Percentiles rank a stretch among this genome's conserved stretches.
These are phyloP conservation scores for Tupaia chinensis DNA, from an alignment of 2,113 vertebrate genomes.

Conservation along the genomic window DNA sequence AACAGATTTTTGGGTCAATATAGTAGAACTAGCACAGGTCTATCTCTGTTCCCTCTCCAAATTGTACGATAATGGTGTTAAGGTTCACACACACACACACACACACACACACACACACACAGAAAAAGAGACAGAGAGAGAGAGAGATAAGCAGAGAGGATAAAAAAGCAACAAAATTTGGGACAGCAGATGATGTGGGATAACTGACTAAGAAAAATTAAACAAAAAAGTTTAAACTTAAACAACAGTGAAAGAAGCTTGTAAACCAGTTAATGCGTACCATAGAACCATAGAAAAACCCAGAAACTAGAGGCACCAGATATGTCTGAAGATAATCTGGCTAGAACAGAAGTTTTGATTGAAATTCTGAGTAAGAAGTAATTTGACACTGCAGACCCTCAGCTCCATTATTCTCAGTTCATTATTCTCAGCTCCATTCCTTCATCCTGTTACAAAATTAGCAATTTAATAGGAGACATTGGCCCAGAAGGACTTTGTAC, in stretches of 20 bases:
- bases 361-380: background rate
- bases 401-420: background rate
- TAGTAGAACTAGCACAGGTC: background rate
- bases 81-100: background rate
- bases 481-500: background rate
- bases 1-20: background rate
- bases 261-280: too few species aligned
- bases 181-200: background rate
- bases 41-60: background rate
- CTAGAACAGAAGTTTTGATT: background rate
- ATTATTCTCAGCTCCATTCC: background rate
- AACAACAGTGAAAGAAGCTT: background rate
- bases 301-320: too few species aligned
- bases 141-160: background rate
- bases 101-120: background rate
- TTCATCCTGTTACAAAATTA: background rate
- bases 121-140: background rate
- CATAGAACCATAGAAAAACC: background rate
- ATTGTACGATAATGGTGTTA: background rate
- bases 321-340: background rate
- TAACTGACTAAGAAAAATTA: background rate
- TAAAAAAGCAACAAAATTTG: background rate
- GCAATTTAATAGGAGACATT: background rate
- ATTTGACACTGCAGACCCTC: background rate
- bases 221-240: background rate